These are phyloP conservation scores for Phrynocephalus guinanensis DNA, from an alignment of 2,797 vertebrate species.

Conservation along the genomic window DNA sequence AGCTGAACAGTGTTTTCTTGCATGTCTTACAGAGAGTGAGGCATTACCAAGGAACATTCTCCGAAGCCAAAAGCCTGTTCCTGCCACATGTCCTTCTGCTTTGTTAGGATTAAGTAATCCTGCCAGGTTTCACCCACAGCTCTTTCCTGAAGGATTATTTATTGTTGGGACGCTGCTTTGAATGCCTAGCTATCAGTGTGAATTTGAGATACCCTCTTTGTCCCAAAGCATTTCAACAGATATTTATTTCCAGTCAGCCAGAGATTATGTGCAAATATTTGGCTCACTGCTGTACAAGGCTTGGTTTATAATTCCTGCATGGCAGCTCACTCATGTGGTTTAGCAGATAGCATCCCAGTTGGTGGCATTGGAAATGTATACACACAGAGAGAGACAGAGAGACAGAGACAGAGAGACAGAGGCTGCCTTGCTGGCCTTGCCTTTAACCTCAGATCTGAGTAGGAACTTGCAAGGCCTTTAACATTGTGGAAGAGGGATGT, in stretches of 20 bases:
- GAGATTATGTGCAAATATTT: constrained; percentile 56
- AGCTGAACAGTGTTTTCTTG: not conserved
- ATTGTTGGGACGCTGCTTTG: not conserved
- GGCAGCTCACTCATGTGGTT: not conserved
- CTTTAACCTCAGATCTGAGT: not conserved
- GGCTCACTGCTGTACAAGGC: constrained; percentile 14
- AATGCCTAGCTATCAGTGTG: not conserved
- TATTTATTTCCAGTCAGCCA: constrained; percentile 8
- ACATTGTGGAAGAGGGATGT: not conserved
- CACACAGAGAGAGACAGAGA: no score
- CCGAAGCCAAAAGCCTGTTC: constrained; percentile 32
- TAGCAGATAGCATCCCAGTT: not conserved
- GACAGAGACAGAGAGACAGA: no score
- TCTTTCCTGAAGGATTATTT: constrained; percentile 26
- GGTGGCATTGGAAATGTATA: not conserved
- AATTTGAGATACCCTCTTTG: constrained; percentile 51
- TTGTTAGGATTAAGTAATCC: not conserved
- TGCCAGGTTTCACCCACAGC: constrained; percentile 31
- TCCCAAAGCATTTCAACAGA: not conserved
- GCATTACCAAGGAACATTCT: not conserved
- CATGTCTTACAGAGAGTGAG: not conserved
- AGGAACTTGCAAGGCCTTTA: not conserved
- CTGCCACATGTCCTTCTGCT: constrained; percentile 28
- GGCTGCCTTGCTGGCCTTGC: not conserved
- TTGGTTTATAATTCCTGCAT: not conserved